Base-by-base conservation (phyloP, 2,888 invertebrate species). In the Heliconius erato region DNA sequence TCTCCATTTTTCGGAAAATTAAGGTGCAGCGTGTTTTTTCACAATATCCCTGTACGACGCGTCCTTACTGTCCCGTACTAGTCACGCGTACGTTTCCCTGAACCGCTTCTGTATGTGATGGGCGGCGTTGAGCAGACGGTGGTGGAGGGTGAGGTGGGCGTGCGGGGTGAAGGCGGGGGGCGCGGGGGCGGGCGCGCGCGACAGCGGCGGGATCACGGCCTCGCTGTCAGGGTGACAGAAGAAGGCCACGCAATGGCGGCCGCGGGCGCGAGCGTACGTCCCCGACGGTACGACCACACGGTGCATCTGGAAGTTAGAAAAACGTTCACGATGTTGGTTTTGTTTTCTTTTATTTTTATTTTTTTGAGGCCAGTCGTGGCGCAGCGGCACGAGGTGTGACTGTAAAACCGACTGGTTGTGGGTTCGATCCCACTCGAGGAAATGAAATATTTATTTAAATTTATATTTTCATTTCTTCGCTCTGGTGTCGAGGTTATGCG, bases 181-280 rank as follows among this genome's bases (percentile, higher is more conserved):
- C 59, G 93, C 89, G 83, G 95, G 94, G 11, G 93, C 89, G 82
- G 95, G 94, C 9, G 91, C 88, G 85, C 94, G 95, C 5, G 96
- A 96, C 82, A 97, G 90, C 19, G 96, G 93, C 40, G 96, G 95
- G 81, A 97, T 92, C 71, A 90, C 88, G 11, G 96, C 96, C 84
- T 95, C 95, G 86, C 94, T 93, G 94, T 97, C 97, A 3, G 98
- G 98, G 93, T 97, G 97, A 87, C 98, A 97, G 95, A 98, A 98
- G 94, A 97, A 98, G 49, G 97, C 98, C 85, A 98, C 97, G 87
- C 98, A 97, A 93, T 98, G 97, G n/a, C 98, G 97, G 5, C 97
- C 97, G 85, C 97, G 96, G 0, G 97, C 96, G 82, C 97, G 96
- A 4, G 96, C 95, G 88, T 96, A 96, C 84, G 96, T 96, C 44